Base-by-base conservation (phyloP, 2,797 vertebrate genomes). In the Echiichthys vipera region DNA sequence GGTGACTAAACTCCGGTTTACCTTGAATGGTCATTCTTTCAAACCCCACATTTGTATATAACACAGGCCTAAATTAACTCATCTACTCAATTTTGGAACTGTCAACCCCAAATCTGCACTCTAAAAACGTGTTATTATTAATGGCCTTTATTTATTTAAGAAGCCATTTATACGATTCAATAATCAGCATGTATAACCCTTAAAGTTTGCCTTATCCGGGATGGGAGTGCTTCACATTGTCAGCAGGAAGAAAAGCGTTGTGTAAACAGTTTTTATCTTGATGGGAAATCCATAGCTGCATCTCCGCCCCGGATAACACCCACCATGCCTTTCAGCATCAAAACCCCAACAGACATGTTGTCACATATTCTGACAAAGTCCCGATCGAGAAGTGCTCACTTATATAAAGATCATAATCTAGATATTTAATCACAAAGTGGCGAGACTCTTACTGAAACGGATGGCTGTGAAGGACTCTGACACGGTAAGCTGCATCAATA, bases 261-360 rank as follows among this genome's bases (percentile, higher is more conserved):
- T 74, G 67, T 86, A 71, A 87, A 86, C 88, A 75, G 30, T 57
- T 73, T n/a, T 83, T 61, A 88, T 88, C 79, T 89, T 67, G 78
- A 87, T 84, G 46, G 74, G 58, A 77, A 63, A 71, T 36, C 65
- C 39, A 61, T 29, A 47, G 55, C 50, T 77, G 49, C 84, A 74
- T 86, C 87, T 80, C 87, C 83, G 79, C 90, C 88, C 81, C 39
- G 62, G 62, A 77, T 87, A 87, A 89, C 90, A 85, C 90, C 89
- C 89, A 90, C 80, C 53, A 20, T 50, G 20, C 43, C 12, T 50
- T n/a, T 1, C 20, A 67, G 20, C 42, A 67, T 81, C 65, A 75
- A 77, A 86, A 74, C 13, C 24, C 30, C 34, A 71, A 66, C 36
- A 70, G 50, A 57, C 73, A 72, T 47, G 62, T 17, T 82, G 65